Base-by-base conservation (phyloP, 2,888 invertebrate species). In the Eugnorisma glareosa region DNA sequence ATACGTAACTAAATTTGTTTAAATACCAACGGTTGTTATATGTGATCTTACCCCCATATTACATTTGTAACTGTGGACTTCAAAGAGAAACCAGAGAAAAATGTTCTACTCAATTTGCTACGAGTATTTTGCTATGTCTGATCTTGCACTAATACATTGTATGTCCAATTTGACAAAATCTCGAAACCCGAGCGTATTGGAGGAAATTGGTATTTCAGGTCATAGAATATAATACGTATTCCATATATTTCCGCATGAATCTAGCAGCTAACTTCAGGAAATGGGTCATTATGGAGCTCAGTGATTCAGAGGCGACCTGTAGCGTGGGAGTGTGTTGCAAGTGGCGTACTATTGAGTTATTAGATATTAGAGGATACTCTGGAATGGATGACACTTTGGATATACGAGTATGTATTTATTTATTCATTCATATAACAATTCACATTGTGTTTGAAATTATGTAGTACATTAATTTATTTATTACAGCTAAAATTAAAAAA, bases 251-350 rank as follows among this genome's bases (percentile, higher is more conserved):
- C 67, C 59, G 37, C 51, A 24, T 48, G 59, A 81, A 64, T 51
- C 73, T 73, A 66, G 61, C 59, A 66, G 73, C 74, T 81, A 73
- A 28, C 73, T 85, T 31, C 15, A 57, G 82, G 85, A 82, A 85
- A 48, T 85, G 8, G 81, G 63, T 75, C 57, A 68, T 82, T 82
- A 85, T 48, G 57, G 48, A 24, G 13, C 64, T 64, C 70, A 31
- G 57, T 81, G 85, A 82, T 67, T 75, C 70, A 81, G 8, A 45
- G 13, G 57, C 74, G 37, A 82, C 82, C 67, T 82, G 85, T 85
- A 21, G 82, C 75, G 67, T 35, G n/a, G 35, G 54, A 63, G 24
- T 48, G 11, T 67, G 15, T 28, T 15, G 45, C 43, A 18, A 51
- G 43, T n/a, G 15, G 40, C 21, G 15, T 37, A 31, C 18, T 67